phyloP scores from a whole-genome alignment of 2,113 vertebrate genomes.

The Boulengerochromis microlepis region DNA sequence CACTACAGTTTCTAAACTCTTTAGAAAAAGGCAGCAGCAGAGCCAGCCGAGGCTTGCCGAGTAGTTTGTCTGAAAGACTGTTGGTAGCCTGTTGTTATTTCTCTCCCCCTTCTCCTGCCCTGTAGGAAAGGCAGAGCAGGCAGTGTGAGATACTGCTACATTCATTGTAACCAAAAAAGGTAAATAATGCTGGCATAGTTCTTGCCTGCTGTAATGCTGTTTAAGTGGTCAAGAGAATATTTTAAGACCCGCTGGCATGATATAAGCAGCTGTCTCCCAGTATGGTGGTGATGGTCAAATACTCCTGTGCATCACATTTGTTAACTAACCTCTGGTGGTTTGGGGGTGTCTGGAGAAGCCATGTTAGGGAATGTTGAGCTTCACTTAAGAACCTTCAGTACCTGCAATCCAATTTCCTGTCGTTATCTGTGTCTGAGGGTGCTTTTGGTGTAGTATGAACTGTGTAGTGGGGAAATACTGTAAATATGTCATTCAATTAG shows the following conservation, averaged over 20 bases:
- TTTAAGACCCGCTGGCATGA: constrained; percentile 15
- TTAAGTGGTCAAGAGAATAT: background rate
- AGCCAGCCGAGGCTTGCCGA: background rate
- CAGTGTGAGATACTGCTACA: constrained; percentile 74
- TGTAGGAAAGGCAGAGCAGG: constrained; percentile 80
- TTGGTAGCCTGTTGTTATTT: constrained; percentile 19
- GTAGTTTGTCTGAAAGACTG: background rate
- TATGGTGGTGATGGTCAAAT: background rate
- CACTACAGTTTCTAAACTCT: background rate
- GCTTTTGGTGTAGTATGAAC: background rate
- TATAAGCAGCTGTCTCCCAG: background rate
- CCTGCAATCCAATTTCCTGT: background rate
- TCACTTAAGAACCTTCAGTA: background rate
- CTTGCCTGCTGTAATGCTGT: background rate
- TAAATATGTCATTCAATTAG: background rate
- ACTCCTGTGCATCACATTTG: background rate
- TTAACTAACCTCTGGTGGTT: background rate
- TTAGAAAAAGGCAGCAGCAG: background rate
- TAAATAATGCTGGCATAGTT: constrained; percentile 57
- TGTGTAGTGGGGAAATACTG: background rate
- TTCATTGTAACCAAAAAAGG: constrained; percentile 79
- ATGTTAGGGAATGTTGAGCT: background rate
- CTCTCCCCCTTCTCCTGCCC: constrained; percentile 61
- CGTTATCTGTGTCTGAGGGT: background rate
- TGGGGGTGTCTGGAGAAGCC: background rate